phyloP scores from a whole-genome alignment of 2,888 invertebrate genomes.

The Mesorhabditis belari region DNA sequence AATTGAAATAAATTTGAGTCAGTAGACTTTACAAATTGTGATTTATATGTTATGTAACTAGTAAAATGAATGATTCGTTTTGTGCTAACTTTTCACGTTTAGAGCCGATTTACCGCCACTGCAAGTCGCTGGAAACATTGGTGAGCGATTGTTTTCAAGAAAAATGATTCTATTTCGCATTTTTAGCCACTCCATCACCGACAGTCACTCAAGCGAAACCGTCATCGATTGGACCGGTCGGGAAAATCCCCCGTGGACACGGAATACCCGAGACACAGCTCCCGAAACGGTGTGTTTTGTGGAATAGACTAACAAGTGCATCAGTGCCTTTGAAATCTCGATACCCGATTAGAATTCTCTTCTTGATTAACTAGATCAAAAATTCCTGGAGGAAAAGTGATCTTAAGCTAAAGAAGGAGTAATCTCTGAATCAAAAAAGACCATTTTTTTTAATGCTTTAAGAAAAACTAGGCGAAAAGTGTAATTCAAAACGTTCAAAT shows the following conservation, averaged over 20 bases:
- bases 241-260: constrained; percentile 34
- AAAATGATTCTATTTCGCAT: constrained; percentile 8
- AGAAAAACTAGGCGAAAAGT: too few relatives aligned
- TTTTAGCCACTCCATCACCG: constrained; percentile 2
- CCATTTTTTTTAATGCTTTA: too few relatives aligned
- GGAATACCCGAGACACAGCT: constrained; percentile 30
- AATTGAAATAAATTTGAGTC: neutral
- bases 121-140: constrained; percentile 2
- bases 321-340: too few relatives aligned
- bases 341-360: neutral
- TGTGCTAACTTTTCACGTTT: constrained; percentile 3
- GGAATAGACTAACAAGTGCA: too few relatives aligned
- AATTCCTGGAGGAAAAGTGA: too few relatives aligned
- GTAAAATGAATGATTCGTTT: neutral
- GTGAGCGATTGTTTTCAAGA: constrained; percentile 3
- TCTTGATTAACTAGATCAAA: neutral
- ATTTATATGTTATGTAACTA: too few relatives aligned
- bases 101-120: constrained; percentile 15
- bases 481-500: too few relatives aligned
- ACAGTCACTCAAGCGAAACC: constrained; percentile 16
- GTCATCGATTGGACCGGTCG: constrained; percentile 37
- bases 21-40: too few relatives aligned
- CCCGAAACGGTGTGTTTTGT: constrained; percentile 16
- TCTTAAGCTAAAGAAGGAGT: too few relatives aligned
- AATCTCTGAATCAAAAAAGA: too few relatives aligned